phyloP scores from a whole-genome alignment of 2,113 vertebrate species.

The Ancistrus triradiatus region DNA sequence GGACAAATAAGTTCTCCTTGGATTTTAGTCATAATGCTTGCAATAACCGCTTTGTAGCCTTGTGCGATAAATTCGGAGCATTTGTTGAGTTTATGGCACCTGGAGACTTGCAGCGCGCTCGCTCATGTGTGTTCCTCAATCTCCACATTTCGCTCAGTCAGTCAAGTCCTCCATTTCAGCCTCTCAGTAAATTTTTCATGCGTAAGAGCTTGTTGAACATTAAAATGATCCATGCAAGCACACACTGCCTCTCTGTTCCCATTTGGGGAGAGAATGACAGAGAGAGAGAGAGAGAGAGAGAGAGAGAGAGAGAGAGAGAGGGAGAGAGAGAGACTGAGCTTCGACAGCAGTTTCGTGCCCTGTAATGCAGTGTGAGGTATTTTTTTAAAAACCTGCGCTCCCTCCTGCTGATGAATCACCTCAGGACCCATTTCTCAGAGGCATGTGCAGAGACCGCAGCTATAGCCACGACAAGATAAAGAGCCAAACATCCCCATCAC shows the following conservation, averaged over 20 bases:
- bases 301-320: neutral
- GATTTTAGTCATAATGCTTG: neutral
- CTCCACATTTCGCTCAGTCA: slow-evolving; percentile 30
- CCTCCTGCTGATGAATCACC: slow-evolving; percentile 60
- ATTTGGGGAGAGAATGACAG: neutral
- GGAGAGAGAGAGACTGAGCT: slow-evolving; percentile 13
- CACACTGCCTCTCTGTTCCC: slow-evolving; percentile 26
- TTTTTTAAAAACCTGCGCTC: slow-evolving; percentile 55
- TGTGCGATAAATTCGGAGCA: slow-evolving; percentile 13
- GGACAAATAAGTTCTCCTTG: slow-evolving; percentile 5
- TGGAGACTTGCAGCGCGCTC: slow-evolving; percentile 8
- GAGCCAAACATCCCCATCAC: slow-evolving; percentile 49
- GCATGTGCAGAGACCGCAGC: slow-evolving; percentile 44
- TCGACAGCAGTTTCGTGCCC: slow-evolving; percentile 52
- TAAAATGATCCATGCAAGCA: slow-evolving; percentile 45
- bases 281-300: neutral
- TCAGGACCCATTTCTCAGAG: slow-evolving; percentile 54
- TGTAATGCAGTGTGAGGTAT: slow-evolving; percentile 56
- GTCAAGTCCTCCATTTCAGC: slow-evolving; percentile 34
- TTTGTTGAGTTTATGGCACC: slow-evolving; percentile 16
- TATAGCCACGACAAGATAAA: slow-evolving; percentile 43
- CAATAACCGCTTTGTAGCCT: neutral
- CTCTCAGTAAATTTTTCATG: slow-evolving; percentile 40
- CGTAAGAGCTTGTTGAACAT: slow-evolving; percentile 32
- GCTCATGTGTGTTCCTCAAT: slow-evolving; percentile 21